Evolutionary conservation across 1,140 invertebrate genomes (phyloP).

Genomic region (Tribolium madens): DNA sequence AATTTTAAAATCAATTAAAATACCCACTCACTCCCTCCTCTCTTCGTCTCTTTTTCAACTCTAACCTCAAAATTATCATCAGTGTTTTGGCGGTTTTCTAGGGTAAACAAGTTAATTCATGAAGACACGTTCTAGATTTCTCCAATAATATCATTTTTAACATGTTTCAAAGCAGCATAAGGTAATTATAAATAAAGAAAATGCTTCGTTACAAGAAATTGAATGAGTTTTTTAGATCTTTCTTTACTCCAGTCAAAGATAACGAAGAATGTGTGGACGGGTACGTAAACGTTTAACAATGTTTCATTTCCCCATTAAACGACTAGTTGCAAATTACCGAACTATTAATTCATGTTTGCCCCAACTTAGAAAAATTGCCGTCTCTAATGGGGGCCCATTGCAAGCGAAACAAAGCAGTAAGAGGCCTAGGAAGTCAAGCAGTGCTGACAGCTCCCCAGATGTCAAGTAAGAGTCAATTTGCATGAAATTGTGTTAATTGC

Average conservation of each 20-base stretch:
- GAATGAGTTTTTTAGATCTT: slow-evolving; percentile 38
- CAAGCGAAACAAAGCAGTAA: slow-evolving; percentile 35
- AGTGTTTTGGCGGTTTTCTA: neutral
- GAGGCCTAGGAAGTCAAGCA: slow-evolving; percentile 49
- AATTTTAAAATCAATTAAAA: no score
- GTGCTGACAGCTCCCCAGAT: slow-evolving; percentile 51
- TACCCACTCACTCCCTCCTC: no score
- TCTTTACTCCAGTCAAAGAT: slow-evolving; percentile 48
- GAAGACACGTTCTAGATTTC: neutral
- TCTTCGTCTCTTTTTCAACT: neutral
- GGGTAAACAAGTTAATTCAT: neutral
- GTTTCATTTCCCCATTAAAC: slow-evolving; percentile 47
- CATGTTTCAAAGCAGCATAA: slow-evolving; percentile 63
- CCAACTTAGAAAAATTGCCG: slow-evolving; percentile 30
- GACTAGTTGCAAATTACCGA: slow-evolving; percentile 42
- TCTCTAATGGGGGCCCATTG: neutral
- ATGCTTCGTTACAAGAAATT: neutral
- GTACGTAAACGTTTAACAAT: slow-evolving; percentile 49
- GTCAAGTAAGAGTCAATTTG: slow-evolving; percentile 48
- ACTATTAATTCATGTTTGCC: slow-evolving; percentile 22
- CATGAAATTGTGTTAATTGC: slow-evolving; percentile 8
- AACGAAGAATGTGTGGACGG: slow-evolving; percentile 38
- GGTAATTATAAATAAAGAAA: slow-evolving; percentile 56
- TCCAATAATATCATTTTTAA: neutral
- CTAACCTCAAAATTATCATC: neutral